Evolutionary conservation across 2,113 vertebrate genomes (phyloP).

Genomic region (Hippocampus zosterae): DNA sequence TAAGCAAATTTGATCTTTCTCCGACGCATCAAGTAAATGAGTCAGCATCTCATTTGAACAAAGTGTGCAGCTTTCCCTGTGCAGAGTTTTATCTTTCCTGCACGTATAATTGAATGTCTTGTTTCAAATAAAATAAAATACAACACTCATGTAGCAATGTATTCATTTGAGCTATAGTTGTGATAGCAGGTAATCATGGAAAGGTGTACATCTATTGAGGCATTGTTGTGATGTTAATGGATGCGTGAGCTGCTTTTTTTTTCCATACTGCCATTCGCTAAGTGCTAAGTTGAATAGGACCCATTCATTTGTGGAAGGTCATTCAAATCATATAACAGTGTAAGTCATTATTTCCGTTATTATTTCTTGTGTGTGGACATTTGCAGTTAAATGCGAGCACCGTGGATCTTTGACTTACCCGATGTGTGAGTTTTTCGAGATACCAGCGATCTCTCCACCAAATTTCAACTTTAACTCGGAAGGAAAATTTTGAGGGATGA

Average conservation of each 20-base stretch:
- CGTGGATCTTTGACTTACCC: neutral
- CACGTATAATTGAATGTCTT: neutral
- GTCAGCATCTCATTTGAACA: slow-evolving; percentile 16
- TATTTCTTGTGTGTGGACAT: neutral
- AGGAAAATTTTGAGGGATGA: neutral
- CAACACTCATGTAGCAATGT: neutral
- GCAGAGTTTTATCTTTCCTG: neutral
- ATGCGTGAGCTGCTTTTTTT: too few species aligned
- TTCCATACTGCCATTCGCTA: neutral
- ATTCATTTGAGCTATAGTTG: neutral
- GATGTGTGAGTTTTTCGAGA: neutral
- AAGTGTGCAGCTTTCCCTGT: neutral
- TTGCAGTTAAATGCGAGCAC: neutral
- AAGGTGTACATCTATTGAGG: neutral
- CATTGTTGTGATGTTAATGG: neutral
- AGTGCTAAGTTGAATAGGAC: neutral
- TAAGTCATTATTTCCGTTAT: neutral
- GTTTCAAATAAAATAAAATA: neutral
- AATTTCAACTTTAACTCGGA: neutral
- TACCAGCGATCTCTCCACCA: neutral
- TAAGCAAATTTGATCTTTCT: slow-evolving; percentile 22
- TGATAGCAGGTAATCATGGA: neutral
- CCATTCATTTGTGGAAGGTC: neutral
- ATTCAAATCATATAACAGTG: neutral
- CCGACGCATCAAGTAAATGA: slow-evolving; percentile 25